Evolutionary conservation across 2,888 invertebrate species (phyloP), one percentile per base, ranked within the genome.

Genomic region (Drosophila glabriapex): DNA sequence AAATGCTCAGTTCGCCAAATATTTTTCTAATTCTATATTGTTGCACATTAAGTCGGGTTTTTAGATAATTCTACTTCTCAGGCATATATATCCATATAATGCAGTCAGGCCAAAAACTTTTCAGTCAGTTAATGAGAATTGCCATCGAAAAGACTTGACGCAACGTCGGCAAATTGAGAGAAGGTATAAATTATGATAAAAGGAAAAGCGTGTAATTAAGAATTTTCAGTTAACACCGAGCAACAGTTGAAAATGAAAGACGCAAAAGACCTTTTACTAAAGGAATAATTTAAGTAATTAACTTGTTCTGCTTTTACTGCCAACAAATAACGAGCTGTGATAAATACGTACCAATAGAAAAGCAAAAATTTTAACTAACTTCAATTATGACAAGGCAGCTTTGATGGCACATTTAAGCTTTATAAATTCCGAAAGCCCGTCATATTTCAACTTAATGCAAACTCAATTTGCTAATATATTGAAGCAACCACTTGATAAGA

Each of bases 121-220:
- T 87, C 68, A 68, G 70, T 69, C 66, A 73, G 69, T 70, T 76
- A 72, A 83, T 82, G 68, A 83, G 70, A 85, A 82, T 68, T 74
- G 64, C 61, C 82, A 53, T 67, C 55, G 76, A 59, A 50, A 76
- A 49, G 66, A 71, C 66, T 76, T 73, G 12, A 33, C 41, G 43
- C 29, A 54, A 43, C 14, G 19, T 14, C 9, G 14, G 28, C 55
- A 61, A 66, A 85, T 76, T 70, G 59, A 64, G 41, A 37, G n/a
- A 62, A 83, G 65, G 55, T 66, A 66, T 72, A 63, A 78, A 78
- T 68, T 70, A 64, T 65, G 61, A 62, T 16, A 31, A 41, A 50
- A 35, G 22, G 12, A 33, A 49, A 22, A 41, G 22, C 4, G 46
- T 35, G n/a, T 37, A 25, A 49, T 55, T 29, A 50, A 5, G 28